phyloP scores from a whole-genome alignment of 2,797 vertebrate genomes.

The Naso thynnoides region DNA sequence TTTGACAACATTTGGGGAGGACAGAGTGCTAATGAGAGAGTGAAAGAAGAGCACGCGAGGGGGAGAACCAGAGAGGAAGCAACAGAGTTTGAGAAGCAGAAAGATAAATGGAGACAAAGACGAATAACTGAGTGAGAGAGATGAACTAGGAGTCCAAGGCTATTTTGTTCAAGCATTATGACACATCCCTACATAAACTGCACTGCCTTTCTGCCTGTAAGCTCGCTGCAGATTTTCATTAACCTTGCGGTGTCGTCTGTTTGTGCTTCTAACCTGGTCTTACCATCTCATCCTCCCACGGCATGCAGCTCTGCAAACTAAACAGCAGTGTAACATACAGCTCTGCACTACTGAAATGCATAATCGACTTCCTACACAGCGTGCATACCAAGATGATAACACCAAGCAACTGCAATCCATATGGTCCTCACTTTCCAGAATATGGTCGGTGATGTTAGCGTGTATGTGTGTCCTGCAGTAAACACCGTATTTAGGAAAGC shows the following conservation, averaged over 20 bases:
- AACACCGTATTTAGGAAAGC: slow-evolving; percentile 37
- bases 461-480: slow-evolving; percentile 1
- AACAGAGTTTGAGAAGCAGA: slow-evolving; percentile 45
- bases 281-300: slow-evolving; percentile 49
- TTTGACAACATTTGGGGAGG: background rate
- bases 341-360: slow-evolving; percentile 23
- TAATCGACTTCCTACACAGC: slow-evolving; percentile 51
- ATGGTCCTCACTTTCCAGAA: slow-evolving; percentile 33
- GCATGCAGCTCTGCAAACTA: slow-evolving; percentile 45
- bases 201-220: slow-evolving; percentile 47
- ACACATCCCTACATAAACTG: slow-evolving; percentile 57
- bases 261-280: slow-evolving; percentile 52
- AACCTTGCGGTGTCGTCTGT: slow-evolving; percentile 65
- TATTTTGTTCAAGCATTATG: slow-evolving; percentile 54
- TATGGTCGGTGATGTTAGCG: slow-evolving; percentile 4
- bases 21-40: slow-evolving; percentile 6
- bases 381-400: slow-evolving; percentile 19
- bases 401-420: slow-evolving; percentile 20
- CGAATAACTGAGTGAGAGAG: slow-evolving; percentile 42
- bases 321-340: background rate
- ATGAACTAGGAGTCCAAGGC: slow-evolving; percentile 34
- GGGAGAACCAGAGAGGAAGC: background rate
- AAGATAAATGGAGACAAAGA: slow-evolving; percentile 42
- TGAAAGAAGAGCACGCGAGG: slow-evolving; percentile 1
- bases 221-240: slow-evolving; percentile 71